These are phyloP conservation scores for Globia sparganii DNA, from an alignment of 2,888 invertebrate genomes.

Conservation along the genomic window DNA sequence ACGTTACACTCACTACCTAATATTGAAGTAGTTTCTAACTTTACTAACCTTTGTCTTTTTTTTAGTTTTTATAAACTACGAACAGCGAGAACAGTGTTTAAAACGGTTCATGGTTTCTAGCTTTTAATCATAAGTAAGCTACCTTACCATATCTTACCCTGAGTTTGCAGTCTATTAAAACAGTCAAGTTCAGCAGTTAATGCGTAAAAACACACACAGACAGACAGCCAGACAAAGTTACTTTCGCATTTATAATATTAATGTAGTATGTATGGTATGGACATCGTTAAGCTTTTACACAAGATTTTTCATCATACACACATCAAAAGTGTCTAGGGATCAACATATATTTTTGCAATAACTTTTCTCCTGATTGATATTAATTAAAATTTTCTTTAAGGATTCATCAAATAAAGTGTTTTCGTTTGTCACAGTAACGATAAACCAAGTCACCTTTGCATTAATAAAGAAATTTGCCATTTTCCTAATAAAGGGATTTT, in stretches of 20 bases:
- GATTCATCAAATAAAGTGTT: no score
- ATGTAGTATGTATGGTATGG: neutral
- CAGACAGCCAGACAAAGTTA: no score
- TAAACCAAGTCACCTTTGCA: no score
- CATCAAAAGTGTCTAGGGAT: no score
- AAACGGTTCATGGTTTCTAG: neutral
- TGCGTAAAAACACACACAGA: neutral
- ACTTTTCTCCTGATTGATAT: no score
- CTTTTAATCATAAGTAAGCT: neutral
- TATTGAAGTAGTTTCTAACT: constrained; percentile 24
- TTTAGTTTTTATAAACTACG: neutral
- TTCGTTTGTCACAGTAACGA: no score
- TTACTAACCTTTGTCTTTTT: constrained; percentile 10
- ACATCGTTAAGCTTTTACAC: no score
- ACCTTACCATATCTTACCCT: neutral
- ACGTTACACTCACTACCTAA: constrained; percentile 28
- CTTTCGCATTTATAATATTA: neutral
- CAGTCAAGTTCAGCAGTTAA: neutral
- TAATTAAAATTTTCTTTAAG: no score
- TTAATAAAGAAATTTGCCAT: no score
- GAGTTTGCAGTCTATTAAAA: neutral
- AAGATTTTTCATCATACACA: no score
- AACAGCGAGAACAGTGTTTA: neutral
- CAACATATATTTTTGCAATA: no score
- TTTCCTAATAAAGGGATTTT: no score